Evolutionary conservation across 2,888 invertebrate genomes (phyloP).

Genomic region (Napeogenes sylphis): DNA sequence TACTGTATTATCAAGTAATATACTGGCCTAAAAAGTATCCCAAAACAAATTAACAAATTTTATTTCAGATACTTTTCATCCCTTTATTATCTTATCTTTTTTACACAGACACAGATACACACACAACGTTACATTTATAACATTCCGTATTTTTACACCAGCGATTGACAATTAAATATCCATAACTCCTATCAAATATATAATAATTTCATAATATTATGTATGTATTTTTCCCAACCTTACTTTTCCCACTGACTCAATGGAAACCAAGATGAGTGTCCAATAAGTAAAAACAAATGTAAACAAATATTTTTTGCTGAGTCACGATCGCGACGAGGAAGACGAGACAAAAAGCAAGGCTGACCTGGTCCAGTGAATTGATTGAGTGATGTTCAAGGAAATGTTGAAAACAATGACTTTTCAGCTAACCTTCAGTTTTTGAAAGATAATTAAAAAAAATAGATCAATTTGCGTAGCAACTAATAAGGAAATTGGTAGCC

Average conservation of each 20-base stretch:
- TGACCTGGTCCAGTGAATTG: conserved; percentile 38
- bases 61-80: too few relatives aligned
- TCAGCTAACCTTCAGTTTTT: conserved; percentile 22
- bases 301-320: conserved; percentile 23
- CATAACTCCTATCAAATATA: too few relatives aligned
- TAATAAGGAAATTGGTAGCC: conserved; percentile 25
- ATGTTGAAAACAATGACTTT: conserved; percentile 39
- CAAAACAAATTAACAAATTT: too few relatives aligned
- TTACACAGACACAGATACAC: too few relatives aligned
- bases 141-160: too few relatives aligned
- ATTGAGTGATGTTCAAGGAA: conserved; percentile 38
- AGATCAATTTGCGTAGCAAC: conserved; percentile 17
- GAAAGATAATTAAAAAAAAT: conserved; percentile 15
- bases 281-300: conserved; percentile 10
- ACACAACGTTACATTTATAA: too few relatives aligned
- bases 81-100: too few relatives aligned
- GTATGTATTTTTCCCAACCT: too few relatives aligned
- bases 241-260: conserved; percentile 3
- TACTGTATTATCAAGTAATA: too few relatives aligned
- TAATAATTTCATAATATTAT: too few relatives aligned
- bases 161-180: too few relatives aligned
- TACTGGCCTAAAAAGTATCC: too few relatives aligned
- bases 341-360: conserved; percentile 42
- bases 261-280: background rate
- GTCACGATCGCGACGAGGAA: conserved; percentile 19